Conservation (phyloP, 2,888 invertebrate species). For the Cabera pusaria region DNA sequence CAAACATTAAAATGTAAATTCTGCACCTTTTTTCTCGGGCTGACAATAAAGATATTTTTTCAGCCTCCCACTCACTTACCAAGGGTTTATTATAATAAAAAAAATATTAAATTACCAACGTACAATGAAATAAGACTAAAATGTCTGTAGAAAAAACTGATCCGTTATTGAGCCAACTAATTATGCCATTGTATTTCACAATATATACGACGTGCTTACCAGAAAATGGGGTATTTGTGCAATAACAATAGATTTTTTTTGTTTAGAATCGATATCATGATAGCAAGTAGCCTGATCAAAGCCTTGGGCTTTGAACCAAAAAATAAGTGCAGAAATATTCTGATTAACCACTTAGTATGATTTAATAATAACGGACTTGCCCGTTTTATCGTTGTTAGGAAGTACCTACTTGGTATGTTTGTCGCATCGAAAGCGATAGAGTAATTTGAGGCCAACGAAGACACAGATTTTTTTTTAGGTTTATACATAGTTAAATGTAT, state of each 20-base stretch:
- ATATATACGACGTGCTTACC: conserved; percentile 70
- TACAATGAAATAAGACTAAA: conserved; percentile 65
- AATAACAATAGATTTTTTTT: conserved; percentile 66
- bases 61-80: conserved; percentile 56
- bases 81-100: conserved; percentile 66
- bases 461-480: too few relatives aligned
- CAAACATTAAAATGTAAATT: conserved; percentile 25
- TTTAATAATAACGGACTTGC: too few relatives aligned
- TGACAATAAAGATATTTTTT: conserved; percentile 58
- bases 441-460: too few relatives aligned
- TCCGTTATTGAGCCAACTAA: conserved; percentile 75
- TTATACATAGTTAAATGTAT: too few relatives aligned
- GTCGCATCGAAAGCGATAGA: too few relatives aligned
- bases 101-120: conserved; percentile 77
- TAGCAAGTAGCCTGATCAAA: conserved; percentile 60
- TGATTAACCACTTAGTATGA: too few relatives aligned
- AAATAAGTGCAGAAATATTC: too few relatives aligned
- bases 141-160: conserved; percentile 57
- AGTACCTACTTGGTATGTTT: too few relatives aligned
- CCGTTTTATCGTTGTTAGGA: too few relatives aligned
- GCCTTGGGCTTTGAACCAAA: conserved; percentile 35
- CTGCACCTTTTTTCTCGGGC: conserved; percentile 43
- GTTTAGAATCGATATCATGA: conserved; percentile 63
- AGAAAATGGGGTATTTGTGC: conserved; percentile 75
- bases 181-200: conserved; percentile 75